Evolutionary conservation across 2,797 vertebrate genomes (phyloP).

Genomic region (Cossypha caffra): DNA sequence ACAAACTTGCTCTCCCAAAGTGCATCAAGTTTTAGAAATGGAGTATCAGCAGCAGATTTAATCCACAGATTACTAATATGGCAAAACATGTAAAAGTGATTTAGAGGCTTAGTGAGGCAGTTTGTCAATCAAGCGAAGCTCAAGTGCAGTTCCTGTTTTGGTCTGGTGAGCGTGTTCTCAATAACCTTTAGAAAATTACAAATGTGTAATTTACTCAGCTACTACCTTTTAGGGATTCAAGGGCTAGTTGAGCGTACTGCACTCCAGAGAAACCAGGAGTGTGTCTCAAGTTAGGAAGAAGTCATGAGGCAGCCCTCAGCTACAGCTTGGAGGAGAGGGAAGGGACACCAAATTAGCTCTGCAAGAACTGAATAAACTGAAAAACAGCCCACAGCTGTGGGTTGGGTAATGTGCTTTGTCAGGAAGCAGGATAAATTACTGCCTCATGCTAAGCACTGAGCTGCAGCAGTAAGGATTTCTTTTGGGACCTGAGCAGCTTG

Average conservation of each 20-base stretch:
- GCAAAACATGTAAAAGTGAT: neutral
- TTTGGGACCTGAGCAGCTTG: neutral
- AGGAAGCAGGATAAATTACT: conserved; percentile 22
- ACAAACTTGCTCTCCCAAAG: neutral
- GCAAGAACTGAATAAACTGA: neutral
- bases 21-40: neutral
- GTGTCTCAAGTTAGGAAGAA: neutral
- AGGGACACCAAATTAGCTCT: neutral
- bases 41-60: neutral
- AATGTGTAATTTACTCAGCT: neutral
- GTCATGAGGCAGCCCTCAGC: neutral
- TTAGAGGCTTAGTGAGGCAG: neutral
- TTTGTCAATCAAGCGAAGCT: neutral
- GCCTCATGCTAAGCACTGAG: neutral
- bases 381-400: neutral
- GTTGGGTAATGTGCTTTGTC: neutral
- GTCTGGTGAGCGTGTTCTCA: neutral
- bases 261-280: neutral
- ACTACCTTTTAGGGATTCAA: neutral
- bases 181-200: neutral
- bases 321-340: neutral
- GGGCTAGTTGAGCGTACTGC: rapidly evolving
- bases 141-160: neutral
- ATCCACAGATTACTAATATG: neutral
- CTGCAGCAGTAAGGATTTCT: neutral